These are phyloP conservation scores for Calidris pugnax DNA, from an alignment of 2,113 vertebrate species.

Conservation along the genomic window DNA sequence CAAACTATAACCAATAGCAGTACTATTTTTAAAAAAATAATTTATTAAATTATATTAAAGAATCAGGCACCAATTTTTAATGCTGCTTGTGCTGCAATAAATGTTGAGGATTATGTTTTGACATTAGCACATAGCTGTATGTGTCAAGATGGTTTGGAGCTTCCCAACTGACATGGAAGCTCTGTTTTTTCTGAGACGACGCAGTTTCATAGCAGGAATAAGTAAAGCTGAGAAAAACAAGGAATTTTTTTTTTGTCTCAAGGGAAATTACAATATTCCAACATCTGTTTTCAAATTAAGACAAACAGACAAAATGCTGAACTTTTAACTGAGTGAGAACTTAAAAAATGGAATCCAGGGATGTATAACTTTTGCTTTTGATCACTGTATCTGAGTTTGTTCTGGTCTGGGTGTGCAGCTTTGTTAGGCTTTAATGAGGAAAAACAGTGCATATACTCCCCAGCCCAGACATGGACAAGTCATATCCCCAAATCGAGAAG, in stretches of 20 bases:
- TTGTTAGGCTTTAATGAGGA: not conserved
- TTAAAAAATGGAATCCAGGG: not conserved
- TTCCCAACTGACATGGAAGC: not conserved
- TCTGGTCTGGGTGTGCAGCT: not conserved
- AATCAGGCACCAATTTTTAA: not conserved
- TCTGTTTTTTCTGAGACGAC: not conserved
- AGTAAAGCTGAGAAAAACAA: constrained; percentile 27
- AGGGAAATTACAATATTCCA: constrained; percentile 38
- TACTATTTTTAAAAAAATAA: not conserved
- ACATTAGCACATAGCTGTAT: not conserved
- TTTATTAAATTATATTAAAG: not conserved
- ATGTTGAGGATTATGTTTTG: not conserved
- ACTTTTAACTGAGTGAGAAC: not conserved
- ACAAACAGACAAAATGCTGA: constrained; percentile 22
- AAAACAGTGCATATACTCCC: not conserved
- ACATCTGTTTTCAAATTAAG: constrained; percentile 59
- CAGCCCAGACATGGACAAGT: not conserved
- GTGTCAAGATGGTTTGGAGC: not conserved
- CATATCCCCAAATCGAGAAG: not conserved
- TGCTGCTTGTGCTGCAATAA: not conserved
- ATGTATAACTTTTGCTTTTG: not conserved
- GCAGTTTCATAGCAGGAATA: not conserved
- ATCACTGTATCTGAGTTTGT: not conserved
- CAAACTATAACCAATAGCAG: not conserved
- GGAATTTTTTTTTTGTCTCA: not conserved